Evolutionary conservation across 2,888 invertebrate species (phyloP).

Genomic region (Drosophila rubida): DNA sequence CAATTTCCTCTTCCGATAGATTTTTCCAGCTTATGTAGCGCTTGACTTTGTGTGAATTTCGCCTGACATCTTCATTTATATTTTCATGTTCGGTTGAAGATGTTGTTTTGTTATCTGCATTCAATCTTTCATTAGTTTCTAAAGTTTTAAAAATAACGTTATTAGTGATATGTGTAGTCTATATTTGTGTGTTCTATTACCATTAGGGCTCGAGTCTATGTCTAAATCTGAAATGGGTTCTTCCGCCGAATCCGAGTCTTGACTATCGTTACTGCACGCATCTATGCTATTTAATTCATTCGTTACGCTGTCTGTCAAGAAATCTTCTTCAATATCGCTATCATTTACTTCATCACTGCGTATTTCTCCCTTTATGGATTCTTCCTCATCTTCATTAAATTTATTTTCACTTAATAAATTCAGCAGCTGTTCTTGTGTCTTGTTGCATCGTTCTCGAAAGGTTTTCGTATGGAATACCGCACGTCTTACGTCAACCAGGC

Average conservation of each 20-base stretch:
- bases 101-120: not conserved
- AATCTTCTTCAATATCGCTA: conserved; percentile 19
- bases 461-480: conserved; percentile 32
- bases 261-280: conserved; percentile 27
- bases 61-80: not conserved
- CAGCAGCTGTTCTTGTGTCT: conserved; percentile 44
- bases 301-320: conserved; percentile 16
- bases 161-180: not conserved
- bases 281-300: conserved; percentile 20
- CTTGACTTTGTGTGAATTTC: not conserved
- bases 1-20: conserved; percentile 54
- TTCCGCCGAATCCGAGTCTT: conserved; percentile 1
- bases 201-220: not conserved
- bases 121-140: not conserved
- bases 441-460: conserved; percentile 56
- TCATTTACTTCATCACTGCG: conserved; percentile 4
- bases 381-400: not conserved
- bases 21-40: conserved; percentile 62
- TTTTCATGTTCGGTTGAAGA: not conserved
- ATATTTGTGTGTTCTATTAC: not conserved
- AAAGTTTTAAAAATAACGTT: not conserved
- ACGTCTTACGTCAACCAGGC: conserved; percentile 53
- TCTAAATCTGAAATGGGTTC: conserved; percentile 1
- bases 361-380: not conserved
- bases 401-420: not conserved